A percentile compares a stretch with the other conserved stretches of the same genome.
Conservation (phyloP, 1,140 invertebrate genomes). For the Hypsibius dujardini region DNA sequence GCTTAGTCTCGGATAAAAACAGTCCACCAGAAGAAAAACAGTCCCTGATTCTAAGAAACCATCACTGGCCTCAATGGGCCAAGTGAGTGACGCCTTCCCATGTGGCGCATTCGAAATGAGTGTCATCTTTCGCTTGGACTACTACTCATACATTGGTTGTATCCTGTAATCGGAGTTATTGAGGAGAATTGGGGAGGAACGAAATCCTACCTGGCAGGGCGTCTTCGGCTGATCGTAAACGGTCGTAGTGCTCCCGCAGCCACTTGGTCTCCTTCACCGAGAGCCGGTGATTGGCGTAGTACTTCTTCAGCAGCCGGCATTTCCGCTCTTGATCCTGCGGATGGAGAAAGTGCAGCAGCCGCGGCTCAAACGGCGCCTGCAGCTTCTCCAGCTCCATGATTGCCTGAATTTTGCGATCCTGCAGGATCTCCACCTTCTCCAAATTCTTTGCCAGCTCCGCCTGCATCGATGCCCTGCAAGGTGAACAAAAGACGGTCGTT, state of each 20-base stretch:
- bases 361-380: constrained; percentile 9
- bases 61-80: no score
- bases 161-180: no score
- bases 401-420: constrained; percentile 1
- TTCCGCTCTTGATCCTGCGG: not conserved
- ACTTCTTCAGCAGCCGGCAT: not conserved
- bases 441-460: constrained; percentile 6
- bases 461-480: not conserved
- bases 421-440: not conserved
- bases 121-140: no score
- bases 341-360: not conserved
- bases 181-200: no score
- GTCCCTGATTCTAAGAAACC: no score
- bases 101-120: no score
- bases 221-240: not conserved
- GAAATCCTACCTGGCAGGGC: no score
- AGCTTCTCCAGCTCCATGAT: constrained; percentile 16
- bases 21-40: no score
- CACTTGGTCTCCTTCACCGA: not conserved
- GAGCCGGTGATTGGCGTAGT: not conserved
- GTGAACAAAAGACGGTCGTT: no score
- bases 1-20: no score
- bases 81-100: no score
- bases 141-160: no score
- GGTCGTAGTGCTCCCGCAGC: not conserved